Evolutionary conservation across 30 jellyfish, hydroid and myxozoan genomes (phyloP), one percentile per base, ranked within the genome.

Genomic region (Hydractinia echinata): DNA sequence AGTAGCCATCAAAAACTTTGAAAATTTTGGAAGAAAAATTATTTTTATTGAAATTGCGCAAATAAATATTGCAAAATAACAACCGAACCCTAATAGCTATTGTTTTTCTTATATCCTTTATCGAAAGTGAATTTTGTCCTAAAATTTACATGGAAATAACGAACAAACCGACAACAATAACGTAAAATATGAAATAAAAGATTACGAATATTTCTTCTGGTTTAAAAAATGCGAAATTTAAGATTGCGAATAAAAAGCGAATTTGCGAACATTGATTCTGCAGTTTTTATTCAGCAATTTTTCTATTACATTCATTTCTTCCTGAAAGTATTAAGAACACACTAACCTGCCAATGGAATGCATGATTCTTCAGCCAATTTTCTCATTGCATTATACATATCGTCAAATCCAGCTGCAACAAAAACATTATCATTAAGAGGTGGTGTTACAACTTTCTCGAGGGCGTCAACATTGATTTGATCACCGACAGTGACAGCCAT

Each of bases 321-420:
- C n/a, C n/a, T n/a, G n/a, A n/a, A n/a, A n/a, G n/a, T n/a, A n/a
- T n/a, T n/a, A 73, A 30, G 83, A 44, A 49, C 53, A 30, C 44
- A 30, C 73, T 58, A 81, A 94, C 99, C 99, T 84, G 99, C 83
- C n/a, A 19, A 21, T 8, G 8, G 66, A 76, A 76, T 72, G 95
- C 99, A 94, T 67, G 99, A 94, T 21, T 74, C 84, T 72, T 88
- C 84, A 68, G 96, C 90, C 51, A 94, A 67, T 56, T 88, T 94
- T 71, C 81, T 78, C 30, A 94, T 84, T 61, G 86, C 85, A 91
- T 84, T 94, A 56, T 68, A 88, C 67, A 94, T 77, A 82, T 94
- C 99, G 79, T 94, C 99, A 89, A 71, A 94, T 78, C 85, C 85
- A 48, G 97, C 91, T 15, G 97, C 99, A 11, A 81, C 82, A 88